phyloP scores from a whole-genome alignment of 2,888 invertebrate genomes.

The Calephelis perditalis region DNA sequence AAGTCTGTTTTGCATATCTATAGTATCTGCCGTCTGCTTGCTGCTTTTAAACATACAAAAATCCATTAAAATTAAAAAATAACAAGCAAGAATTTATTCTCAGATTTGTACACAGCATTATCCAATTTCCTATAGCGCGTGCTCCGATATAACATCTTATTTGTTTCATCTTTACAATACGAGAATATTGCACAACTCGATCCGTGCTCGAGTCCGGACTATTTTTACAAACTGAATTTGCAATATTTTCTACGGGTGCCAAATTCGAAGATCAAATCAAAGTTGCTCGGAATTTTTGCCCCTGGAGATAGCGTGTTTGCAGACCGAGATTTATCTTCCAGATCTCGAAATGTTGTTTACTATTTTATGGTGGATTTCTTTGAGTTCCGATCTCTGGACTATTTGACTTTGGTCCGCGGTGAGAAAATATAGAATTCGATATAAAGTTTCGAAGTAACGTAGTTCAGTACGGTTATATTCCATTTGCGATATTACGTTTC shows the following conservation, averaged over 20 bases:
- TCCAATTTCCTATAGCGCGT: not conserved
- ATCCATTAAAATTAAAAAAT: too few species aligned
- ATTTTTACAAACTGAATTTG: slow-evolving; percentile 43
- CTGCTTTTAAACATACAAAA: too few species aligned
- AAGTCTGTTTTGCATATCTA: too few species aligned
- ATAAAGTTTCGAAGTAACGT: slow-evolving; percentile 16
- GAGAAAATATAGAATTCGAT: slow-evolving; percentile 13
- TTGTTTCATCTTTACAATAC: slow-evolving; percentile 12
- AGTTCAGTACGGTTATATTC: slow-evolving; percentile 35
- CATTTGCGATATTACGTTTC: slow-evolving; percentile 51
- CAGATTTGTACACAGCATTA: too few species aligned
- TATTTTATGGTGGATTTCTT: slow-evolving; percentile 54
- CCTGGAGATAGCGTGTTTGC: slow-evolving; percentile 49
- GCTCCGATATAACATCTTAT: slow-evolving; percentile 11
- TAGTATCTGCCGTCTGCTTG: too few species aligned
- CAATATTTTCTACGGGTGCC: slow-evolving; percentile 53
- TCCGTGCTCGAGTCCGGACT: slow-evolving; percentile 13
- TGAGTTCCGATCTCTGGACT: slow-evolving; percentile 39
- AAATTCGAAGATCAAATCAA: slow-evolving; percentile 62
- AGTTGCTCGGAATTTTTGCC: slow-evolving; percentile 49
- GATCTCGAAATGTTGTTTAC: slow-evolving; percentile 56
- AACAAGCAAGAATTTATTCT: too few species aligned
- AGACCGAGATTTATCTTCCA: slow-evolving; percentile 55
- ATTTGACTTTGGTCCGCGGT: slow-evolving; percentile 11
- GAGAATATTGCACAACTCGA: slow-evolving; percentile 6